These are phyloP conservation scores for Hippopotamus amphibius DNA, from an alignment of 2,113 vertebrate species.

Conservation along the genomic window DNA sequence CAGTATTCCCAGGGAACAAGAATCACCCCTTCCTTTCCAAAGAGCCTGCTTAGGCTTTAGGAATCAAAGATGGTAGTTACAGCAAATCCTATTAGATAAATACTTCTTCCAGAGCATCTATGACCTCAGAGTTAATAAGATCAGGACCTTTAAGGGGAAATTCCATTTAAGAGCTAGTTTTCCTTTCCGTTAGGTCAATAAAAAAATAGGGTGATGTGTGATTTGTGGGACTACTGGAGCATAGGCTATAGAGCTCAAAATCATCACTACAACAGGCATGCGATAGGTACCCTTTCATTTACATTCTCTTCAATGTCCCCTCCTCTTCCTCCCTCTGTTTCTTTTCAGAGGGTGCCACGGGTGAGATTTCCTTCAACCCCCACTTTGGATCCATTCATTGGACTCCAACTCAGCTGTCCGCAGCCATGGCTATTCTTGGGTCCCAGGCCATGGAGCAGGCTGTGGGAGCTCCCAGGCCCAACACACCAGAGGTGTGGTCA, in stretches of 20 bases:
- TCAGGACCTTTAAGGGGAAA: background rate
- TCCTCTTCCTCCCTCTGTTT: background rate
- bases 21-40: background rate
- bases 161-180: background rate
- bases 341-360: background rate
- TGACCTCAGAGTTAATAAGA: constrained; percentile 7
- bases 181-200: background rate
- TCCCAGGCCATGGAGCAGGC: rapidly evolving
- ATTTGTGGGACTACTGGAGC: background rate
- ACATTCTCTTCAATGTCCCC: background rate
- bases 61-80: background rate
- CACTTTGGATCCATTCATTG: background rate
- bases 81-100: background rate
- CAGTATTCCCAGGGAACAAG: background rate
- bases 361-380: background rate
- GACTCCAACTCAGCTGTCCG: background rate
- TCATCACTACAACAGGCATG: background rate
- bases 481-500: rapidly evolving
- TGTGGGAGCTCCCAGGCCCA: background rate
- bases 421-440: background rate
- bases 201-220: background rate
- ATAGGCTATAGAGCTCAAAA: background rate
- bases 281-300: background rate
- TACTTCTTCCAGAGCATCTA: background rate
- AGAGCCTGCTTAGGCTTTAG: background rate